Evolutionary conservation across 2,113 vertebrate species (phyloP).

Genomic region (Notothenia rossii): DNA sequence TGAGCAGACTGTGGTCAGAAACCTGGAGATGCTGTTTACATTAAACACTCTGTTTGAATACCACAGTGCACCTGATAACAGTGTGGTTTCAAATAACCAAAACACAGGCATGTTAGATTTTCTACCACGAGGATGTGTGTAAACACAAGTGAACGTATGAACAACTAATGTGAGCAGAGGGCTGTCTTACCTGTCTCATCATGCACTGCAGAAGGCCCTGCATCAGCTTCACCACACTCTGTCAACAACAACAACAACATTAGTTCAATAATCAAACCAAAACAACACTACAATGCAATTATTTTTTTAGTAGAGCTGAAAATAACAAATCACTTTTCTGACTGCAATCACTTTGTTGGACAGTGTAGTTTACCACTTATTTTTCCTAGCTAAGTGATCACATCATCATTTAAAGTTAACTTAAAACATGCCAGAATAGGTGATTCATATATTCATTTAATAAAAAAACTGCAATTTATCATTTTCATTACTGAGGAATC

Average conservation of each 20-base stretch:
- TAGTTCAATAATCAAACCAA: neutral
- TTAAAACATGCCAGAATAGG: neutral
- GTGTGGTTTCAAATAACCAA: constrained; percentile 1
- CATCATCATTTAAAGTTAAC: neutral
- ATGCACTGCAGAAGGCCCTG: constrained; percentile 97
- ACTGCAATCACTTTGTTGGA: no score
- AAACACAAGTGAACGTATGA: neutral
- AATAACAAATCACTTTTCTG: neutral
- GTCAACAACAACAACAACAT: constrained; percentile 51
- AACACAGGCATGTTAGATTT: neutral
- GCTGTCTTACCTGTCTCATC: constrained; percentile 95
- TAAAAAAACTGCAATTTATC: neutral
- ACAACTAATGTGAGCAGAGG: neutral
- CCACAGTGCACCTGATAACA: neutral
- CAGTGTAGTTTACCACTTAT: neutral
- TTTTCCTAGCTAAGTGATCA: neutral
- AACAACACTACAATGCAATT: neutral
- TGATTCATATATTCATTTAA: no score
- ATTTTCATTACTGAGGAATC: neutral
- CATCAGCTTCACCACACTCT: constrained; percentile 99
- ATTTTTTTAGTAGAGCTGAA: neutral
- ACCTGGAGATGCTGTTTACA: neutral
- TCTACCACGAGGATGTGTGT: neutral
- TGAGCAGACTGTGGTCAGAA: neutral
- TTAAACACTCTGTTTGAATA: constrained; percentile 14